Conservation (phyloP, 2,888 invertebrate species). For the Drosophila limbata region DNA sequence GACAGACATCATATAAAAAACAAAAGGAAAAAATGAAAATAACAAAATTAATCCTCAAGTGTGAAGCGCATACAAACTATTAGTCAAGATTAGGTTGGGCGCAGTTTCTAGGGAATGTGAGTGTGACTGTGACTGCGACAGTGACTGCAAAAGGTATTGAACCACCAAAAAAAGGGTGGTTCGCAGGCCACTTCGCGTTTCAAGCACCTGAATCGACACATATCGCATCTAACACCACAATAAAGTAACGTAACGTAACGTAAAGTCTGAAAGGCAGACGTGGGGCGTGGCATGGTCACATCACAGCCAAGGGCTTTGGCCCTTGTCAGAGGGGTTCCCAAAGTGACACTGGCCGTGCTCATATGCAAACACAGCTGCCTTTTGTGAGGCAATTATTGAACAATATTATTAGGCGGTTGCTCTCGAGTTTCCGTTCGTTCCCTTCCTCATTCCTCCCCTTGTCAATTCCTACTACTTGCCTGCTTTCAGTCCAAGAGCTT, state of each 20-base stretch:
- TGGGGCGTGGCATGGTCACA: constrained; percentile 50
- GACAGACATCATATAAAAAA: constrained; percentile 35
- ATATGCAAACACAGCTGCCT: constrained; percentile 77
- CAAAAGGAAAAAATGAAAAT: constrained; percentile 44
- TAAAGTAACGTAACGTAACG: neutral
- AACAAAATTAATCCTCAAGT: constrained; percentile 77
- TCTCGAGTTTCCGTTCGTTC: constrained; percentile 12
- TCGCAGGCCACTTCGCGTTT: constrained; percentile 49
- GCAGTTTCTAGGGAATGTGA: constrained; percentile 31
- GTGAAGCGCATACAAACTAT: constrained; percentile 81
- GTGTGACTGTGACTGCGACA: neutral
- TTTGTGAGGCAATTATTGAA: constrained; percentile 62
- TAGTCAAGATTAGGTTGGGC: constrained; percentile 82
- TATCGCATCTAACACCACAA: constrained; percentile 22
- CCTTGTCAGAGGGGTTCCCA: constrained; percentile 23
- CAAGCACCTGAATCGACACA: constrained; percentile 65
- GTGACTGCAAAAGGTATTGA: constrained; percentile 5
- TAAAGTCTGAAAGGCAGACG: neutral
- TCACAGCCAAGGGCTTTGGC: constrained; percentile 39
- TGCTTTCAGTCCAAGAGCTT: neutral
- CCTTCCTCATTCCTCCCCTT: neutral
- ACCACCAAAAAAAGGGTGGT: constrained; percentile 48
- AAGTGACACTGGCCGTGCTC: constrained; percentile 24
- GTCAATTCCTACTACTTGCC: neutral
- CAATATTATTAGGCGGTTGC: constrained; percentile 56